Evolutionary conservation across 2,888 invertebrate genomes (phyloP).

Genomic region (Pyrrhosoma nymphula): DNA sequence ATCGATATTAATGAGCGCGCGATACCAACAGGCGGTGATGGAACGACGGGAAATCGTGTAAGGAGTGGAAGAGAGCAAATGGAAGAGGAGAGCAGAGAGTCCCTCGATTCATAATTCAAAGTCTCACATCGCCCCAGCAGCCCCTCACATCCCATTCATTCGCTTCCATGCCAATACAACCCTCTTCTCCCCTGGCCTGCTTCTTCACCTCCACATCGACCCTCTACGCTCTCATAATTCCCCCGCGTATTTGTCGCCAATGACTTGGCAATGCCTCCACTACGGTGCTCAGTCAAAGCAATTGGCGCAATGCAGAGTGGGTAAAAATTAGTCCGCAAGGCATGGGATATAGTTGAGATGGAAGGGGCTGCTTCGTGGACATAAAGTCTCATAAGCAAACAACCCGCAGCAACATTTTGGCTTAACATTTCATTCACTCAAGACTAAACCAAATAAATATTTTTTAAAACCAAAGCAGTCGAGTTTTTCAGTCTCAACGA

Average conservation of each 20-base stretch:
- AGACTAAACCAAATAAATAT: no score
- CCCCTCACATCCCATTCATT: neutral
- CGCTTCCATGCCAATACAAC: neutral
- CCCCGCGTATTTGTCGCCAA: neutral
- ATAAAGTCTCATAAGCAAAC: no score
- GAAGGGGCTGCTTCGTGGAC: neutral
- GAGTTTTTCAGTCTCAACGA: no score
- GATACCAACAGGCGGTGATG: no score
- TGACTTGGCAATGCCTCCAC: neutral
- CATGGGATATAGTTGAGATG: neutral
- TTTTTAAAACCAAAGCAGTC: no score
- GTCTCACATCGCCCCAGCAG: neutral
- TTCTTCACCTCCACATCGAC: neutral
- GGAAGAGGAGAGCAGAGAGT: no score
- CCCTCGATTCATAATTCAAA: neutral
- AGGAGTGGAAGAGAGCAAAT: no score
- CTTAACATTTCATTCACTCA: no score
- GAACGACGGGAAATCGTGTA: no score
- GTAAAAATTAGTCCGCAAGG: neutral
- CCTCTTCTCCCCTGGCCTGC: no score
- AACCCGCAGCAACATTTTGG: no score
- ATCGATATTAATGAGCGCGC: no score
- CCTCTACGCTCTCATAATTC: neutral
- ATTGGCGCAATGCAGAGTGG: neutral
- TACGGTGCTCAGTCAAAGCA: neutral